Base-by-base conservation (phyloP, 2,113 vertebrate species). In the Nibea coibor region DNA sequence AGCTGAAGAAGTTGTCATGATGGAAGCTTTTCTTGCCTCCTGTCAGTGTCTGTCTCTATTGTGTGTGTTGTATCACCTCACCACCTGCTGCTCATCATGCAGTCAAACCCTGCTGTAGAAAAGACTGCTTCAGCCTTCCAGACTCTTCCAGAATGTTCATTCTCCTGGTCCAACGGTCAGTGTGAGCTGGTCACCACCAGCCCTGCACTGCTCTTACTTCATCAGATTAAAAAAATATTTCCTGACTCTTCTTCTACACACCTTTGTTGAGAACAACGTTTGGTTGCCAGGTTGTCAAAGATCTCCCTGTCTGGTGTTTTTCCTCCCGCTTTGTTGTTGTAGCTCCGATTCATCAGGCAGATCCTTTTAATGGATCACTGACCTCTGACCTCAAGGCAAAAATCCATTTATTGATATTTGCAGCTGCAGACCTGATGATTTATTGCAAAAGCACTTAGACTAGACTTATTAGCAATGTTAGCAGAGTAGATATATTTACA, bases 361-460 rank as follows among this genome's bases (percentile, higher is more conserved):
- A 42, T 28, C 20, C 22, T n/a, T 22, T 31, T 5, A n/a, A 26
- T 61, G 10, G 20, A 28, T 63, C n/a, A 26, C 10, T 65, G 51
- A 66, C 28, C 79, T 69, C 24, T 54, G 64, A 39, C 72, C 47
- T 72, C 51, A 7, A 4, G 9, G 24, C 78, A 43, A 19, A 53
- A 53, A 54, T 45, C 4, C 1, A 68, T 81, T 17, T 48, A 75
- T 56, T 69, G 65, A 63, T 26, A 26, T 64, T 54, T 61, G 14
- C 22, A 53, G 22, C 53, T 14, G 15, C 45, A 67, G 51, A 43
- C 3, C 0, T 19, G 6, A 28, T 68, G 56, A 81, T 61, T 59
- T 24, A 56, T 26, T 19, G 14, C 20, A 17, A 10, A 51, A 54
- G n/a, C 15, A 31, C 26, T 10, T 10, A 2, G 35, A 9, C 19